Base-by-base conservation (phyloP, 1,140 invertebrate genomes). In the Lepidotrigona ventralis region DNA sequence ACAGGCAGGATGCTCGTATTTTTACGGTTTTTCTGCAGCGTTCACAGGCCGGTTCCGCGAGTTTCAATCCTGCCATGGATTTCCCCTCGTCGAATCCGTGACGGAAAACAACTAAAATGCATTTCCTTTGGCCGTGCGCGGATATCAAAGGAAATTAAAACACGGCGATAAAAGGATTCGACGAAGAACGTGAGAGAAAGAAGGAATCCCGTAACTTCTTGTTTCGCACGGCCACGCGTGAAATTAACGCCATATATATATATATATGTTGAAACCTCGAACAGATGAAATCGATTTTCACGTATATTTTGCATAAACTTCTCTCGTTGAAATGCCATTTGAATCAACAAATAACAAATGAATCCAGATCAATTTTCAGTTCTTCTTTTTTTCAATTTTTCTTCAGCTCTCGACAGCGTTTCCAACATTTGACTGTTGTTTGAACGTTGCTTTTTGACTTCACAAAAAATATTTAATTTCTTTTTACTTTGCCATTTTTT, bases 21-120 rank as follows among this genome's bases (percentile, higher is more conserved):
- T 72, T 19, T 29, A n/a, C 21, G 78, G 72, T 63, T 60, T 72
- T 60, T n/a, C 2, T 26, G 11, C 0, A 26, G 12, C 12, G 19
- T 46, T 58, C 60, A 14, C 58, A 39, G 6, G 2, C 15, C 19
- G 15, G 54, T 63, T 51, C 64, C 26, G 9, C 56, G 8, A 54
- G 63, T 75, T 76, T 81, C 46, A 33, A 54, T 81, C 56, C 54
- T 21, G 23, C 39, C 19, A 39, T 39, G 15, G n/a, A 21, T 85
- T 51, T 3, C 12, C 53, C 33, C 17, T 21, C 11, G 39, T 56
- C 23, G 53, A 51, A 29, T 85, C 54, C 11, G 17, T 19, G 26
- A 46, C 39, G 8, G 39, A 23, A 60, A 80, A 63, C 39, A 58
- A 46, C 17, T 11, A 23, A 54, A 70, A 71, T 14, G 17, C 23